Evolutionary conservation across 2,888 invertebrate species (phyloP), one percentile per base, ranked within the genome.

Genomic region (Danaus chrysippus): DNA sequence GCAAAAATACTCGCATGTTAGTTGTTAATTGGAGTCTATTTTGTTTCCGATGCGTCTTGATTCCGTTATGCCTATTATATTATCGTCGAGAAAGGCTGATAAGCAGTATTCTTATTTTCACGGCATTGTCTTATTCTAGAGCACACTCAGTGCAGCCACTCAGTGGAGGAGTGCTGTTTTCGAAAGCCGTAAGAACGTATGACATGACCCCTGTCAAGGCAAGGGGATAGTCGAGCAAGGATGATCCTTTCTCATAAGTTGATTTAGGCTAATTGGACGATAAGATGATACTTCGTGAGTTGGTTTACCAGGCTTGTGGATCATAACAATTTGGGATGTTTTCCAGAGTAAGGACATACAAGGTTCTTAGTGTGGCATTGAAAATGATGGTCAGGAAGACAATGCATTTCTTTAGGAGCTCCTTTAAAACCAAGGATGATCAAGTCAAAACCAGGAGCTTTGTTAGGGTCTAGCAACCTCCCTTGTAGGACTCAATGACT

Each of bases 301-400:
- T 42, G 42, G 42, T 42, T 42, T 42, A 10, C 42, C 42, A 10
- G 11, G 11, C 42, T 42, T 42, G 42, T 42, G 42, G 42, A 42
- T 42, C 54, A 53, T 75, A 73, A 42, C 63, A 68, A 42, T 69
- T 62, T 13, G 61, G 55, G 42, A 77, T 70, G n/a, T n/a, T n/a
- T n/a, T n/a, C n/a, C n/a, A n/a, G n/a, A n/a, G n/a, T n/a, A n/a
- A n/a, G n/a, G n/a, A n/a, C n/a, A n/a, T n/a, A n/a, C n/a, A n/a
- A n/a, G n/a, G n/a, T n/a, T n/a, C n/a, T n/a, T n/a, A n/a, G n/a
- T n/a, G n/a, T n/a, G n/a, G n/a, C n/a, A n/a, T n/a, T n/a, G n/a
- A n/a, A n/a, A n/a, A n/a, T n/a, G n/a, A n/a, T n/a, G n/a, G n/a
- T n/a, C n/a, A n/a, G n/a, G n/a, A n/a, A n/a, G n/a, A n/a, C n/a